These are phyloP conservation scores for Geopemphigus sp. DNA, from an alignment of 1,140 invertebrate species.

Conservation along the genomic window DNA sequence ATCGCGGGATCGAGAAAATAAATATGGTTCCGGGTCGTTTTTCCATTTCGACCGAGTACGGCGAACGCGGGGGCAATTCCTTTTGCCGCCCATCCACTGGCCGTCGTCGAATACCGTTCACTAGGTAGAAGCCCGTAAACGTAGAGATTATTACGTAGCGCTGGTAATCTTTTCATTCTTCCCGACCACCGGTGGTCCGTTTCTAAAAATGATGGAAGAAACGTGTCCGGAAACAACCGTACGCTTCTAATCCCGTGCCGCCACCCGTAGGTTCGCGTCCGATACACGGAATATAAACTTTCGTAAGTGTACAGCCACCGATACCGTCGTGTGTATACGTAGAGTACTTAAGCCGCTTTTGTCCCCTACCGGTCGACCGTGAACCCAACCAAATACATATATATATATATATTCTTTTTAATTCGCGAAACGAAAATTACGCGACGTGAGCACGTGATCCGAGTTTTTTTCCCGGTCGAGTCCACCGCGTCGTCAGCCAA, in stretches of 20 bases:
- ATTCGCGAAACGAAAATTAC: slow-evolving; percentile 33
- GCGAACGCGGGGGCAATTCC: not conserved
- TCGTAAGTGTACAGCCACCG: not conserved
- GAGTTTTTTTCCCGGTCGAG: slow-evolving; percentile 23
- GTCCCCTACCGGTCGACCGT: slow-evolving; percentile 41
- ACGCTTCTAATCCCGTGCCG: not conserved
- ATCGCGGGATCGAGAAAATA: not conserved
- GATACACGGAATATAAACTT: not conserved
- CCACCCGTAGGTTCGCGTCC: not conserved
- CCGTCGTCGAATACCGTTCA: too few relatives aligned
- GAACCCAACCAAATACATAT: not conserved
- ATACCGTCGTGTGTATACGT: not conserved
- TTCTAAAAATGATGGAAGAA: slow-evolving; percentile 38
- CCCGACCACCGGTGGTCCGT: not conserved
- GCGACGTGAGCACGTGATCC: slow-evolving; percentile 5
- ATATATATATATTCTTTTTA: slow-evolving; percentile 30
- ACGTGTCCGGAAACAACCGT: slow-evolving; percentile 16
- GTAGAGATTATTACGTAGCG: too few relatives aligned
- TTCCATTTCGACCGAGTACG: not conserved
- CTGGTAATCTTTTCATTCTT: not conserved
- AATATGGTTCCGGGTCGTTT: not conserved
- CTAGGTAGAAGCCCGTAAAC: too few relatives aligned
- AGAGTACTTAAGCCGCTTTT: slow-evolving; percentile 39
- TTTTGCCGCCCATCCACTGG: too few relatives aligned
- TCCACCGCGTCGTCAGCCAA: slow-evolving; percentile 10